These are phyloP conservation scores for Brenthis hecate DNA, from an alignment of 2,888 invertebrate species.

Conservation along the genomic window DNA sequence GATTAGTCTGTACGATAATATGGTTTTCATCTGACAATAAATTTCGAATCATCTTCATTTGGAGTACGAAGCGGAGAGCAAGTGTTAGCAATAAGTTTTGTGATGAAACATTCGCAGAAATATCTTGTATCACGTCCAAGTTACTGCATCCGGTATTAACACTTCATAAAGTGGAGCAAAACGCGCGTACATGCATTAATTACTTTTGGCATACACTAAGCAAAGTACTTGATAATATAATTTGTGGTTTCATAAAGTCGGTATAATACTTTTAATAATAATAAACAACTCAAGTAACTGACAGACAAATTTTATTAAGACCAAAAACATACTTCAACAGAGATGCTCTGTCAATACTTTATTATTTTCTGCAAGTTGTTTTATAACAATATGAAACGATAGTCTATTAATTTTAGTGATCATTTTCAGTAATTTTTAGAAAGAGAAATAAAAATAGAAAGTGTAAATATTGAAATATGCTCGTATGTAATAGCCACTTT, in stretches of 20 bases:
- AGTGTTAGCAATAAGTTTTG: slow-evolving; percentile 35
- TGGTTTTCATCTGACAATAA: slow-evolving; percentile 21
- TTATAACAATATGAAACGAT: no score
- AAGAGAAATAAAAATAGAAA: no score
- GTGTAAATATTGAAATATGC: no score
- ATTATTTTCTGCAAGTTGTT: no score
- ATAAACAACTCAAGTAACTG: neutral
- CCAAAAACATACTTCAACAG: no score
- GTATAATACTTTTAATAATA: neutral
- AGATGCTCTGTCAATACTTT: no score
- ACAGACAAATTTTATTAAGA: no score
- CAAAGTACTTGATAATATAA: slow-evolving; percentile 7
- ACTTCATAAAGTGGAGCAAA: slow-evolving; percentile 33
- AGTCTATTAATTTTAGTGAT: no score
- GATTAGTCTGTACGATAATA: neutral
- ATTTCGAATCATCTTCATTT: slow-evolving; percentile 25
- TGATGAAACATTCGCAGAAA: slow-evolving; percentile 38
- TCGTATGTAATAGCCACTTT: no score
- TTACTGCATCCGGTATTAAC: slow-evolving; percentile 36
- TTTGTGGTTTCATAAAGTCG: slow-evolving; percentile 1
- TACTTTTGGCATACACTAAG: slow-evolving; percentile 22
- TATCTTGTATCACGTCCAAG: slow-evolving; percentile 37
- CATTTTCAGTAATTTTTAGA: no score
- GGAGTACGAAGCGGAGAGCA: slow-evolving; percentile 21
- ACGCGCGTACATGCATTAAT: slow-evolving; percentile 26